These are phyloP conservation scores for Vesta saturnalis DNA, from an alignment of 2,888 invertebrate genomes.

Conservation along the genomic window DNA sequence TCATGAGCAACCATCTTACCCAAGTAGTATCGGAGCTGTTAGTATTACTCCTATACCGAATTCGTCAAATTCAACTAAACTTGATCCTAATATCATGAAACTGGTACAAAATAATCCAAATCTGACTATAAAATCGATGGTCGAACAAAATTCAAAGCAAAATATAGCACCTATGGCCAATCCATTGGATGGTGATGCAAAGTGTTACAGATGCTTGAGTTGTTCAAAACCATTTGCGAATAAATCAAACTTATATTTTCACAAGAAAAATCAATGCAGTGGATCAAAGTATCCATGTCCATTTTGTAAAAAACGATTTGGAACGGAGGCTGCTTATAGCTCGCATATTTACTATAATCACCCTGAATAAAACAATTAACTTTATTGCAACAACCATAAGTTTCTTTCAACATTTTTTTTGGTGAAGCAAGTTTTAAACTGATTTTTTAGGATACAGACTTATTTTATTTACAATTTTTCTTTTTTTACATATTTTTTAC, in stretches of 20 bases:
- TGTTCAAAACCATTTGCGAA: conserved; percentile 60
- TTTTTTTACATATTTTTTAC: not conserved
- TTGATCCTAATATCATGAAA: conserved; percentile 58
- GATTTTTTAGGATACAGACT: not conserved
- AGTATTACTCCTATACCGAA: conserved; percentile 59
- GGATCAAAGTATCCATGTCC: conserved; percentile 62
- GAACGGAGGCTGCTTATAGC: conserved; percentile 62
- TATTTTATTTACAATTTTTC: not conserved
- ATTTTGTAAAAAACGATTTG: conserved; percentile 62
- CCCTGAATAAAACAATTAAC: conserved; percentile 55
- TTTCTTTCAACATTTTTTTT: not conserved
- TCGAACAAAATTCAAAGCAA: conserved; percentile 10
- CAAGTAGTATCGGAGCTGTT: conserved; percentile 49
- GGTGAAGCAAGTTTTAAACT: too few species aligned
- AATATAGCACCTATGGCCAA: conserved; percentile 7
- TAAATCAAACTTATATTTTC: conserved; percentile 61
- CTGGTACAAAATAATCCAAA: conserved; percentile 61
- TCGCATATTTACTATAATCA: conserved; percentile 63
- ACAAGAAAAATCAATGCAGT: conserved; percentile 62
- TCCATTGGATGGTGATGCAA: conserved; percentile 42
- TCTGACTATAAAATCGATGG: conserved; percentile 56
- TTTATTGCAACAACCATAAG: not conserved
- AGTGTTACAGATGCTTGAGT: conserved; percentile 60
- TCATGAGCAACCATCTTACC: conserved; percentile 51
- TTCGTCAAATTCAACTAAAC: conserved; percentile 51